A percentile compares a stretch with the other conserved stretches of the same genome.
These are phyloP conservation scores for Mimumesa dahlbomi DNA, from an alignment of 2,888 invertebrate species.

Conservation along the genomic window DNA sequence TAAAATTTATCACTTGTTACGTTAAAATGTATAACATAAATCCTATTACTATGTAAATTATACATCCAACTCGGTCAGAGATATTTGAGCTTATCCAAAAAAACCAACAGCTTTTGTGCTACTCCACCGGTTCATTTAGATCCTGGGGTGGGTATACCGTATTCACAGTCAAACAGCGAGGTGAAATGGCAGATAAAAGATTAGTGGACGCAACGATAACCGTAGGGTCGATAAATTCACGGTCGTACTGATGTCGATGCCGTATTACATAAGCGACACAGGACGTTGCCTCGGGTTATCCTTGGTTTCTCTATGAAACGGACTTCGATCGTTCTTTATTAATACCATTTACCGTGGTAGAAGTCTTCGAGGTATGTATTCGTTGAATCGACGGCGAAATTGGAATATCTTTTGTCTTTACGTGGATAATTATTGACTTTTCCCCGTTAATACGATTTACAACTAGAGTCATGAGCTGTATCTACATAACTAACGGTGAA, in stretches of 20 bases:
- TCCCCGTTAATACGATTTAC: neutral
- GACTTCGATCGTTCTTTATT: constrained; percentile 4
- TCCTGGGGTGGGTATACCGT: constrained; percentile 8
- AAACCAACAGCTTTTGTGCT: too few species aligned
- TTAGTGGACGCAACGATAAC: constrained; percentile 39
- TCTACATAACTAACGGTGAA: neutral
- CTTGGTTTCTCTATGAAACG: constrained; percentile 49
- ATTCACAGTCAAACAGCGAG: constrained; percentile 20
- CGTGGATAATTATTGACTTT: neutral
- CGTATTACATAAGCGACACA: constrained; percentile 60
- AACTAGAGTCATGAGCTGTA: neutral
- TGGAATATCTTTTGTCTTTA: neutral
- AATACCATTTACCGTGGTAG: neutral
- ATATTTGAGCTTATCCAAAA: too few species aligned
- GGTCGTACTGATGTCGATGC: constrained; percentile 48
- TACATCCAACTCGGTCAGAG: too few species aligned
- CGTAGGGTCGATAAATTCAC: constrained; percentile 68
- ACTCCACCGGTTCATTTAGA: too few species aligned
- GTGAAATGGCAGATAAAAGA: constrained; percentile 12
- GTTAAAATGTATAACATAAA: too few species aligned
- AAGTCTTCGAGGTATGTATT: constrained; percentile 5
- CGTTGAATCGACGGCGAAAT: neutral
- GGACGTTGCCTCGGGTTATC: constrained; percentile 65
- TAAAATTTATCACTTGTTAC: too few species aligned
- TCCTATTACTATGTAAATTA: too few species aligned